Conservation (phyloP, 2,113 vertebrate genomes). For the Nerophis ophidion region DNA sequence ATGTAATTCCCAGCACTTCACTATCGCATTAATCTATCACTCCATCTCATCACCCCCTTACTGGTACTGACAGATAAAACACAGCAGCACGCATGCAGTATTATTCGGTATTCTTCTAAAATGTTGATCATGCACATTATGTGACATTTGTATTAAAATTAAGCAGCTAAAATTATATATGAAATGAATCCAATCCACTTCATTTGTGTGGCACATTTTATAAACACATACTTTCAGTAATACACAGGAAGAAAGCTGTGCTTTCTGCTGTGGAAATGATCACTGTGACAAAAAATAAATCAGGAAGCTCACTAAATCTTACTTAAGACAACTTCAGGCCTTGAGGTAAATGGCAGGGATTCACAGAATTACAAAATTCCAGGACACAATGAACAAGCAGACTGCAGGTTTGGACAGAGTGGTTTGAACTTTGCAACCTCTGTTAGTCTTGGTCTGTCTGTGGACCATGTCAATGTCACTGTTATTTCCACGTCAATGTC, state of each 20-base stretch:
- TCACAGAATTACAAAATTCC: conserved; percentile 1
- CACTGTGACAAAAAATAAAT: not conserved
- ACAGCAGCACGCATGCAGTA: conserved; percentile 1
- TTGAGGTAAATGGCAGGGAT: not conserved
- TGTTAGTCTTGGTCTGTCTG: not conserved
- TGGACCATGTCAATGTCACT: not conserved
- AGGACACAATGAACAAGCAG: not conserved
- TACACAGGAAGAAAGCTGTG: not conserved
- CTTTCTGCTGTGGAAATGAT: conserved; percentile 5
- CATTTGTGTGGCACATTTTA: too few species aligned
- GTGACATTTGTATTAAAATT: not conserved
- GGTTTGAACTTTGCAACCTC: not conserved
- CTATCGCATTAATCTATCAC: conserved; percentile 38
- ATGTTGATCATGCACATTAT: not conserved
- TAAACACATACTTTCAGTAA: not conserved
- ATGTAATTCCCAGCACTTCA: conserved; percentile 40
- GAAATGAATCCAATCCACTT: too few species aligned
- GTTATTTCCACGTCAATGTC: not conserved
- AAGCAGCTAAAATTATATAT: too few species aligned
- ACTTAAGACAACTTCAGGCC: not conserved
- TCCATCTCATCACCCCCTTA: conserved; percentile 30
- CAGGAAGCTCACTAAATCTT: not conserved
- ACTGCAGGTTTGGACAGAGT: not conserved
- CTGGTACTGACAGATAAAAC: conserved; percentile 16
- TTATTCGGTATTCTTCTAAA: not conserved